Percentiles rank a stretch among this genome's conserved stretches.
Evolutionary conservation across 1,140 invertebrate species (phyloP).

Genomic region (Lamellibrachia luymesi): DNA sequence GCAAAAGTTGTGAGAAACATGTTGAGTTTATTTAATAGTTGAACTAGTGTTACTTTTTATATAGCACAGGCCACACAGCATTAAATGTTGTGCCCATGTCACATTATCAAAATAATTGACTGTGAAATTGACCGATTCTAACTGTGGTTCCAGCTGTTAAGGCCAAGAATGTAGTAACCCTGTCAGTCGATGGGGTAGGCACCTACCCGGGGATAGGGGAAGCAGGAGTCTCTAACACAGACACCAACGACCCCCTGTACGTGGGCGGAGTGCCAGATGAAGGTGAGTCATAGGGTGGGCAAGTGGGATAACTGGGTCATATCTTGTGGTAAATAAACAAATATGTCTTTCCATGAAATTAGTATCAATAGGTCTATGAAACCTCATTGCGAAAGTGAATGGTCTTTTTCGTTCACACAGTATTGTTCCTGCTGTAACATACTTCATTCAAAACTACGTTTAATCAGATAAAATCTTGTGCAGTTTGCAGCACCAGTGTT

Average conservation of each 20-base stretch:
- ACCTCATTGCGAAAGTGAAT: background rate
- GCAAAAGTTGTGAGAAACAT: background rate
- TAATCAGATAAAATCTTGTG: no score
- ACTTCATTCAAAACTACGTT: background rate
- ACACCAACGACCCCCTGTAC: constrained; percentile 82
- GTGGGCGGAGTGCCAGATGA: constrained; percentile 79
- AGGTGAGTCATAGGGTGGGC: background rate
- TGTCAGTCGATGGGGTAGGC: constrained; percentile 74
- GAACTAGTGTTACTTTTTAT: no score
- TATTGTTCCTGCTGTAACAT: background rate
- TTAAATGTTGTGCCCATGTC: no score
- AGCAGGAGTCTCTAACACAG: constrained; percentile 66
- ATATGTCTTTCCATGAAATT: background rate
- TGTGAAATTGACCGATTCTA: background rate
- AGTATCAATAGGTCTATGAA: background rate
- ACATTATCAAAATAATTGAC: background rate
- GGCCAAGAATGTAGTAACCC: constrained; percentile 76
- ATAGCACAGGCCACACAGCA: no score
- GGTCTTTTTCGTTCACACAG: background rate
- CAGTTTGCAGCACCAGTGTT: no score
- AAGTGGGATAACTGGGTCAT: background rate
- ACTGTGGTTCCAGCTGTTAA: constrained; percentile 70
- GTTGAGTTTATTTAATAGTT: background rate
- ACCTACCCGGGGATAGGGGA: constrained; percentile 68
- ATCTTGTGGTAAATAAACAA: background rate